These are phyloP conservation scores for Mythimna impura DNA, from an alignment of 2,888 invertebrate species.

Conservation along the genomic window DNA sequence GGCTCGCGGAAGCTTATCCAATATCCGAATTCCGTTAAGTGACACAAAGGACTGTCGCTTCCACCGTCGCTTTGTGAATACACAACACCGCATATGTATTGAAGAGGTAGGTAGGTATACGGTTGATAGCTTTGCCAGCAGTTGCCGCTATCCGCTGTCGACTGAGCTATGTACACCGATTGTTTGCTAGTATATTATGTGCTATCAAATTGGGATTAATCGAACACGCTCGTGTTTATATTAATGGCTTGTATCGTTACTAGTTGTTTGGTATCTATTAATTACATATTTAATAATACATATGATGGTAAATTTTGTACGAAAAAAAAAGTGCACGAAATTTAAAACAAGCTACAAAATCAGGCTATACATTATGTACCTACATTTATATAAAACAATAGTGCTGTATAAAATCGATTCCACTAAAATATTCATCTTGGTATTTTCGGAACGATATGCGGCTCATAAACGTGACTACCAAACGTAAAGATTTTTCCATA, in stretches of 20 bases:
- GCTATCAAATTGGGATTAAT: constrained; percentile 38
- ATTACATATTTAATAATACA: background rate
- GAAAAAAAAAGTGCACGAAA: background rate
- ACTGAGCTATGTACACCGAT: constrained; percentile 38
- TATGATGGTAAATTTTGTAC: background rate
- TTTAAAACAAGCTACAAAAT: background rate
- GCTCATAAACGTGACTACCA: constrained; percentile 71
- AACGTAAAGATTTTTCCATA: constrained; percentile 61
- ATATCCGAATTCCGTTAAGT: constrained; percentile 86
- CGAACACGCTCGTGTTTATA: constrained; percentile 28
- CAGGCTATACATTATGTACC: background rate
- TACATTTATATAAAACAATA: constrained; percentile 11
- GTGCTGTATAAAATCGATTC: constrained; percentile 16
- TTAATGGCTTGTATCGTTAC: constrained; percentile 20
- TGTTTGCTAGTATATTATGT: constrained; percentile 51
- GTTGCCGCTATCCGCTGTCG: constrained; percentile 33
- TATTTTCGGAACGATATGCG: constrained; percentile 41
- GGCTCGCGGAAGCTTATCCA: constrained; percentile 81
- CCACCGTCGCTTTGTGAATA: constrained; percentile 78
- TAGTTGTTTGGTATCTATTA: background rate
- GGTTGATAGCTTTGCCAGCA: constrained; percentile 51
- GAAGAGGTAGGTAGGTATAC: constrained; percentile 56
- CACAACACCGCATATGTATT: constrained; percentile 66
- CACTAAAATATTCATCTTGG: constrained; percentile 29
- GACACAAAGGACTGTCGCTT: constrained; percentile 85